Evolutionary conservation across 2,888 invertebrate genomes (phyloP).

Genomic region (Calameuta idolon): DNA sequence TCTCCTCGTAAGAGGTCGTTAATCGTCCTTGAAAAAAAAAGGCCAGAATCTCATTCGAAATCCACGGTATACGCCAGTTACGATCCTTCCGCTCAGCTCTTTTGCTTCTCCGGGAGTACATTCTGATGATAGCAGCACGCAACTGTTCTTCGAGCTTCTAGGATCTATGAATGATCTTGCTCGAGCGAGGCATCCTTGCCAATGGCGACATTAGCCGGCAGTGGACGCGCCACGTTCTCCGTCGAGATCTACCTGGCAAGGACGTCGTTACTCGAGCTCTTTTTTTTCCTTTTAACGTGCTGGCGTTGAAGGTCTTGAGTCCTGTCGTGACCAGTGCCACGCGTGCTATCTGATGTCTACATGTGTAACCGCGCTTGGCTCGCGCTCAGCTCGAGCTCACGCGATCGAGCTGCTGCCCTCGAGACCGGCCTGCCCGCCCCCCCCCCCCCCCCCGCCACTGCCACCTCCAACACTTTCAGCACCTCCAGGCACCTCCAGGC

Average conservation of each 20-base stretch:
- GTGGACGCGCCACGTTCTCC: too few species aligned
- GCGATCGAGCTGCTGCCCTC: slow-evolving; percentile 39
- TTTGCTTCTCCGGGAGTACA: too few species aligned
- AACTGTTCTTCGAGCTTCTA: too few species aligned
- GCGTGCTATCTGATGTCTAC: slow-evolving; percentile 54
- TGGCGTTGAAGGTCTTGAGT: slow-evolving; percentile 11
- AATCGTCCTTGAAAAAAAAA: slow-evolving; percentile 2
- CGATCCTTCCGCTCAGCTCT: not conserved
- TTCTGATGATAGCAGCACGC: too few species aligned
- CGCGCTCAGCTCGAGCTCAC: slow-evolving; percentile 36
- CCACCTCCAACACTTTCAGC: slow-evolving; percentile 38
- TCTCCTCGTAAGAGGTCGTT: slow-evolving; percentile 2
- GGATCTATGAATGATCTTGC: too few species aligned
- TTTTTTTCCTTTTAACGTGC: slow-evolving; percentile 4
- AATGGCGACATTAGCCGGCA: too few species aligned
- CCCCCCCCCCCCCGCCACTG: slow-evolving; percentile 12
- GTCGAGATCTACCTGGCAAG: not conserved
- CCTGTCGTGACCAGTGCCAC: slow-evolving; percentile 46
- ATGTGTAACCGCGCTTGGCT: slow-evolving; percentile 46
- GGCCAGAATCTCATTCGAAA: not conserved
- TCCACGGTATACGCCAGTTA: not conserved
- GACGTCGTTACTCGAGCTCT: not conserved
- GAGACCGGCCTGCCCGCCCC: slow-evolving; percentile 25
- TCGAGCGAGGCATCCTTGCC: too few species aligned
- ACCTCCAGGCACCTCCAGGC: slow-evolving; percentile 27